phyloP scores from a whole-genome alignment of 2,888 invertebrate species.

The Ennomos erosarius region DNA sequence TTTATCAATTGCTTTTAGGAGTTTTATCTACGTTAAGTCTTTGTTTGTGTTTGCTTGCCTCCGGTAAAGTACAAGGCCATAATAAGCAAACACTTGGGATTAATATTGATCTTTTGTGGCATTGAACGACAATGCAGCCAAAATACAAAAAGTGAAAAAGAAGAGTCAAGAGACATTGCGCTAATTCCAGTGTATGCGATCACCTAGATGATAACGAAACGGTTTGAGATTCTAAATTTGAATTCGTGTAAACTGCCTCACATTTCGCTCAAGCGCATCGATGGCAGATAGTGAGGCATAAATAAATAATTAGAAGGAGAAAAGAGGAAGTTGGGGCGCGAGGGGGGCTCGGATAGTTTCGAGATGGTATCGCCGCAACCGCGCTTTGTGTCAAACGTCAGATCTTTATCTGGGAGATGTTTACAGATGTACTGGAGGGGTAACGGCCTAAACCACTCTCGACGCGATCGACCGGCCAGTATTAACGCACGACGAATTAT shows the following conservation, averaged over 20 bases:
- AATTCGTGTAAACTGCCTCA: constrained; percentile 71
- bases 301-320: constrained; percentile 83
- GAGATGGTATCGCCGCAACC: constrained; percentile 81
- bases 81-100: constrained; percentile 25
- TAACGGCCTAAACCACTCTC: constrained; percentile 72
- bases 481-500: constrained; percentile 70
- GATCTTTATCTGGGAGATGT: constrained; percentile 81
- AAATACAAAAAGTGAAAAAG: constrained; percentile 26
- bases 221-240: constrained; percentile 71
- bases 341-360: constrained; percentile 72
- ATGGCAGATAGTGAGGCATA: constrained; percentile 80
- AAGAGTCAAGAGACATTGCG: constrained; percentile 43
- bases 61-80: background rate
- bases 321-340: constrained; percentile 65
- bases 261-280: constrained; percentile 80
- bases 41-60: constrained; percentile 4
- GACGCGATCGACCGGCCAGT: constrained; percentile 72
- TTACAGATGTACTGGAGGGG: constrained; percentile 83
- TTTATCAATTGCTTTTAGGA: constrained; percentile 50
- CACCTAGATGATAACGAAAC: constrained; percentile 70
- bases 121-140: constrained; percentile 5
- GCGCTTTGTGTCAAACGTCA: constrained; percentile 85
- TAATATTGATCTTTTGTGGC: constrained; percentile 45
- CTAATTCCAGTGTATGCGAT: constrained; percentile 65
- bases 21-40: constrained; percentile 16